Base-by-base conservation (phyloP, 2,888 invertebrate species). In the Tipula vernalis region DNA sequence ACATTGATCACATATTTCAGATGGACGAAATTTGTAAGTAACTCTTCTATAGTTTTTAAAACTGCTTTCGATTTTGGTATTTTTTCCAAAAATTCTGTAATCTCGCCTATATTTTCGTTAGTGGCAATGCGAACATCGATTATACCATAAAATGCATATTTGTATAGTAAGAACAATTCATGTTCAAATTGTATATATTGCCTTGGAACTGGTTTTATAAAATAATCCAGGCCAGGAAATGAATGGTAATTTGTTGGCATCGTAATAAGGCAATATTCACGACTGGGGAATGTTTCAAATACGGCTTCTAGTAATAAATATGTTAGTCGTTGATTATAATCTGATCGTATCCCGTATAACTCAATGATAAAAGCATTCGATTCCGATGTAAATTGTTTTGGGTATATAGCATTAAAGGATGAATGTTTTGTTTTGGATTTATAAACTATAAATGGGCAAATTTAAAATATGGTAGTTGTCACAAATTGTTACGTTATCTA, bases 271-370 rank as follows among this genome's bases (percentile, higher is more conserved):
- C 91, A 90, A 86, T 89, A 96, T 85, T 96, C 95, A 39, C 92
- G 92, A 4, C 93, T 91, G 0, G 94, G 94, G 90, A 93, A 95
- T 71, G 94, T 92, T 89, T 95, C 94, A 90, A 95, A 96, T 0
- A 95, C 93, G 0, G 94, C 94, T 88, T 93, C 93, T 13, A 96
- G 90, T 86, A 95, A 92, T 88, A 94, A 93, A 86, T 91, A 92
- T 0, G 93, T 90, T 87, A 91, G 90, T 86, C 93, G 91, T 36
- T 92, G 92, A 88, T 94, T 93, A 86, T 94, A 91, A 86, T 92
- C 92, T 0, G 93, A 91, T 2, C 92, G 90, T 18, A 93, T 90
- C 1, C 93, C 94, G 88, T 93, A 93, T 18, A 95, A 89, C 89
- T 95, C 95, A 84, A 95, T 91, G 18, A 92, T 92, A 89, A 95